Evolutionary conservation across 2,113 vertebrate genomes (phyloP).

Genomic region (Chlorodrepanis virens): DNA sequence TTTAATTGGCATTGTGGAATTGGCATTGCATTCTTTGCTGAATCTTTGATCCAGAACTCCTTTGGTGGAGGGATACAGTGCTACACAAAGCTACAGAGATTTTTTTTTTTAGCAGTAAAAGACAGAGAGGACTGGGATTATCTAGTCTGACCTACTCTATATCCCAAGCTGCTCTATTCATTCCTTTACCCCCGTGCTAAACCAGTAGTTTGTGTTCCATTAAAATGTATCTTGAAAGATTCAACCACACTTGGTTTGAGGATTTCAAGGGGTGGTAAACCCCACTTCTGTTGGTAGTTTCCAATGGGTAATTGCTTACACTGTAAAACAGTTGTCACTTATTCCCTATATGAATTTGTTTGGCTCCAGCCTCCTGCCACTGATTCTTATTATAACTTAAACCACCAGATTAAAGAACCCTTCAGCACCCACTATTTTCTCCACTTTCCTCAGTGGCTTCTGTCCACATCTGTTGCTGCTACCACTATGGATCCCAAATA

Average conservation of each 20-base stretch:
- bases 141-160: neutral
- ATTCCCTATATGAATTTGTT: constrained; percentile 6
- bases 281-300: constrained; percentile 33
- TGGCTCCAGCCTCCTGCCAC: constrained; percentile 14
- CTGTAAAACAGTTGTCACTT: constrained; percentile 30
- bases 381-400: constrained; percentile 56
- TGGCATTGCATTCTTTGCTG: neutral
- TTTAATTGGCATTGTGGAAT: neutral
- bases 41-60: neutral
- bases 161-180: neutral
- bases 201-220: neutral
- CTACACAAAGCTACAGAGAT: neutral
- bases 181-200: neutral
- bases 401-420: constrained; percentile 40
- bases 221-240: neutral
- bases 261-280: constrained; percentile 31
- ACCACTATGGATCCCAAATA: neutral
- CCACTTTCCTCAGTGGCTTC: neutral
- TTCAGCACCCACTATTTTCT: constrained; percentile 51
- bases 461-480: constrained; percentile 1
- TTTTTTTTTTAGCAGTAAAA: neutral
- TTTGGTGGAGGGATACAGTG: neutral
- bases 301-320: constrained; percentile 24
- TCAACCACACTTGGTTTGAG: neutral
- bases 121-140: neutral